Evolutionary conservation across 2,113 vertebrate genomes (phyloP).

Genomic region (Heloderma charlesbogerti): DNA sequence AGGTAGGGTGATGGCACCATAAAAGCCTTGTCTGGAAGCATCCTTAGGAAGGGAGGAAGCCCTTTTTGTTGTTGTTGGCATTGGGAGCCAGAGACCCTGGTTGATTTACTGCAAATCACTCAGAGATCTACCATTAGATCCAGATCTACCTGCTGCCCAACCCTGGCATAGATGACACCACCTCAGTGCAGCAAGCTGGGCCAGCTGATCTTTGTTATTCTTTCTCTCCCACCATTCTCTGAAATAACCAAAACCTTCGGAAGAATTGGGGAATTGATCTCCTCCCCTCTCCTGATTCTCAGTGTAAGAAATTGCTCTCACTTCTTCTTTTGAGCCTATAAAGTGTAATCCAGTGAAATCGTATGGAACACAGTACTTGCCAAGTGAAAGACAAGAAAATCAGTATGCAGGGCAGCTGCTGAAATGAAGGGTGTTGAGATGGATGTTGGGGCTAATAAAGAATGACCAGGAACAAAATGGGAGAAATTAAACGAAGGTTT

Average conservation of each 20-base stretch:
- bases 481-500: neutral
- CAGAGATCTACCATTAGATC: neutral
- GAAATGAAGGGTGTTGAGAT: slow-evolving; percentile 11
- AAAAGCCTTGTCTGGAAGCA: too few species aligned
- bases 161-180: neutral
- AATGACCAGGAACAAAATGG: slow-evolving; percentile 5
- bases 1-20: too few species aligned
- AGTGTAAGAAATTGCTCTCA: neutral
- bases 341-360: neutral
- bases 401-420: neutral
- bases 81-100: too few species aligned
- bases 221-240: neutral
- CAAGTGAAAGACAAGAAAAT: neutral
- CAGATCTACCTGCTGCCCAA: too few species aligned
- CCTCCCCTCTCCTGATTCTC: neutral
- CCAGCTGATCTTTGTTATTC: neutral
- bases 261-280: neutral
- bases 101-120: neutral
- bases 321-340: neutral
- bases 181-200: neutral
- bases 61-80: neutral
- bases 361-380: neutral
- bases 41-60: too few species aligned
- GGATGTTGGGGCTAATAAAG: slow-evolving; percentile 20
- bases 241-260: neutral